Conservation (phyloP, 2,888 invertebrate species). For the Pandemis cinnamomeana region DNA sequence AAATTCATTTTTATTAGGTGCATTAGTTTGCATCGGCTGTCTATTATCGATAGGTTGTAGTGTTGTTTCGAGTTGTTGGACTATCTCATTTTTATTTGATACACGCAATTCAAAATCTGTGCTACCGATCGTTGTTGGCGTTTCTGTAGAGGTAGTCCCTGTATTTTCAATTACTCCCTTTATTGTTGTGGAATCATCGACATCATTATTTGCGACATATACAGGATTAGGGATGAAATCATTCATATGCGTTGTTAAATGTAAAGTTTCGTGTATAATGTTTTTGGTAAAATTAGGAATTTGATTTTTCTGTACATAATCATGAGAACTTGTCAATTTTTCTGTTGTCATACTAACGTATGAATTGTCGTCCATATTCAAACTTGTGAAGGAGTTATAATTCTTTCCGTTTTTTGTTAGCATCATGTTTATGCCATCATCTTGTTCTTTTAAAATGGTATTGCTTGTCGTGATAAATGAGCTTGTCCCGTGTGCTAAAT, state of each 20-base stretch:
- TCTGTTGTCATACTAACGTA: not conserved
- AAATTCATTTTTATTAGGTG: not conserved
- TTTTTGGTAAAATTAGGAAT: not conserved
- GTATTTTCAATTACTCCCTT: not conserved
- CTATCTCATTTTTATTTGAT: not conserved
- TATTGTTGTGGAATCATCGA: not conserved
- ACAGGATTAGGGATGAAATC: not conserved
- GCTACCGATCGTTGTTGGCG: not conserved
- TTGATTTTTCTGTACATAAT: not conserved
- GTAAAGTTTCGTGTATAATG: not conserved
- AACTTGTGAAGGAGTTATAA: not conserved
- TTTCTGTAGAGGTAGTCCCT: not conserved
- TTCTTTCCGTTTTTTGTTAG: not conserved
- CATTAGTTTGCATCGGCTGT: not conserved
- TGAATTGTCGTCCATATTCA: not conserved
- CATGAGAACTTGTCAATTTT: not conserved
- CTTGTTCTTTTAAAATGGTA: not conserved
- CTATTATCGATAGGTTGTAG: not conserved
- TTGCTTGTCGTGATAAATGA: not conserved
- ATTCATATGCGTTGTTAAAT: not conserved
- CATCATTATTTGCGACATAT: not conserved
- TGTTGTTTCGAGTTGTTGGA: slow-evolving; percentile 1
- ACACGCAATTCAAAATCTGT: not conserved
- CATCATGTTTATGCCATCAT: not conserved
- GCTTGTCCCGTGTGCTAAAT: not conserved